Percentiles rank a stretch among this genome's conserved stretches.
phyloP scores from a whole-genome alignment of 2,113 vertebrate genomes.

The Gymnarchus niloticus region DNA sequence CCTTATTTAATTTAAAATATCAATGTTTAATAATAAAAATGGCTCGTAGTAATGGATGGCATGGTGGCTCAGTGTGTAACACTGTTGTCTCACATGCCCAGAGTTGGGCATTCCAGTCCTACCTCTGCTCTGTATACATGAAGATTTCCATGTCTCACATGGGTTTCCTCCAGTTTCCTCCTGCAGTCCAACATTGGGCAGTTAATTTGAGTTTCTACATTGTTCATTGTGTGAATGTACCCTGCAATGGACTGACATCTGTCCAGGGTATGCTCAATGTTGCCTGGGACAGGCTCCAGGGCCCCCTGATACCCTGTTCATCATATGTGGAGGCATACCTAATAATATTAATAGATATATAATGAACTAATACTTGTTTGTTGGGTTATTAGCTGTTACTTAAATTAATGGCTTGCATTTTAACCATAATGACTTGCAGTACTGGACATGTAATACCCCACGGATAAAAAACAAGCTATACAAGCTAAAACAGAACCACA shows the following conservation, averaged over 20 bases:
- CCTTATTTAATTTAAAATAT: too few species aligned
- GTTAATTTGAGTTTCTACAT: neutral
- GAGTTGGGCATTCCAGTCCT: too few species aligned
- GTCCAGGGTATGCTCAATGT: neutral
- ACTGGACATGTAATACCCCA: neutral
- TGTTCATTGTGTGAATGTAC: neutral
- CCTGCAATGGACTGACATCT: neutral
- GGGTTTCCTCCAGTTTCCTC: neutral
- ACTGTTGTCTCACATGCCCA: neutral
- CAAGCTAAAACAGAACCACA: neutral
- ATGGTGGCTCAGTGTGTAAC: neutral
- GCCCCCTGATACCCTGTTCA: neutral
- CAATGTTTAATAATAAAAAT: neutral
- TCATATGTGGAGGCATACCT: neutral
- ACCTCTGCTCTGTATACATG: neutral
- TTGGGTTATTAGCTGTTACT: neutral
- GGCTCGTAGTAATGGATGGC: neutral
- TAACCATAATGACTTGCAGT: neutral
- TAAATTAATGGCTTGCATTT: neutral
- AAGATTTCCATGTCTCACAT: neutral
- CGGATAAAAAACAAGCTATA: neutral
- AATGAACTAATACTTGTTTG: neutral
- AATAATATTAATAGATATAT: neutral
- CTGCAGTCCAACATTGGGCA: neutral
- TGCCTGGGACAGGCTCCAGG: neutral